Conservation (phyloP, 2,888 invertebrate genomes). For the Drosophila pseudotalamancana region DNA sequence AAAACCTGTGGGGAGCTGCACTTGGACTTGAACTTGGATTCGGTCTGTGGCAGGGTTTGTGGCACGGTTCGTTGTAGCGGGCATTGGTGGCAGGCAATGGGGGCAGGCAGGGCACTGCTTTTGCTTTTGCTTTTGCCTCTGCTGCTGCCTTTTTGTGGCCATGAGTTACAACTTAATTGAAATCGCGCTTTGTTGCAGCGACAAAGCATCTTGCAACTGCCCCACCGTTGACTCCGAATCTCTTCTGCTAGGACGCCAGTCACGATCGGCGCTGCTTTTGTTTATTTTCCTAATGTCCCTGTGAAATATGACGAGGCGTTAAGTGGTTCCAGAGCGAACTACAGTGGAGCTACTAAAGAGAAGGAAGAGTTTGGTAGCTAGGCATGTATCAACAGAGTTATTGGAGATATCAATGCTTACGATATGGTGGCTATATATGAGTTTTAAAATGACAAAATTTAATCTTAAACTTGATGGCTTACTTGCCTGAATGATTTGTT, state of each 20-base stretch:
- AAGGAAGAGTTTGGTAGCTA: not conserved
- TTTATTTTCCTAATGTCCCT: constrained; percentile 66
- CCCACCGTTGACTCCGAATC: not conserved
- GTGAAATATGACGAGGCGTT: constrained; percentile 82
- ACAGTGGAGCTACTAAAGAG: constrained; percentile 32
- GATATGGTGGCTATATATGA: too few relatives aligned
- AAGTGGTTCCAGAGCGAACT: constrained; percentile 74
- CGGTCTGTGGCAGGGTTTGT: constrained; percentile 3
- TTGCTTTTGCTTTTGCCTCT: constrained; percentile 22
- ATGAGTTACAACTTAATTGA: constrained; percentile 83
- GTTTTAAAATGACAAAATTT: too few relatives aligned
- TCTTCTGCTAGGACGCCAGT: constrained; percentile 41
- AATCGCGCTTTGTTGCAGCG: constrained; percentile 55
- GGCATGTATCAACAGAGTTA: too few relatives aligned
- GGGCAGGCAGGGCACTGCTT: too few relatives aligned
- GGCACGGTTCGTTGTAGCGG: not conserved
- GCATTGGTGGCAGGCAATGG: too few relatives aligned
- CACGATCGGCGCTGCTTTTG: constrained; percentile 74
- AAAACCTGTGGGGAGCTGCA: constrained; percentile 13
- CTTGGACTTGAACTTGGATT: constrained; percentile 33
- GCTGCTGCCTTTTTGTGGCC: constrained; percentile 30
- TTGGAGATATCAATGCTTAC: too few relatives aligned
- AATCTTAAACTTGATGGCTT: too few relatives aligned
- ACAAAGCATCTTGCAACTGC: constrained; percentile 5
- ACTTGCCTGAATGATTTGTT: too few relatives aligned